Conservation (phyloP, 2,113 vertebrate species). For the Choloepus hoffmanni region DNA sequence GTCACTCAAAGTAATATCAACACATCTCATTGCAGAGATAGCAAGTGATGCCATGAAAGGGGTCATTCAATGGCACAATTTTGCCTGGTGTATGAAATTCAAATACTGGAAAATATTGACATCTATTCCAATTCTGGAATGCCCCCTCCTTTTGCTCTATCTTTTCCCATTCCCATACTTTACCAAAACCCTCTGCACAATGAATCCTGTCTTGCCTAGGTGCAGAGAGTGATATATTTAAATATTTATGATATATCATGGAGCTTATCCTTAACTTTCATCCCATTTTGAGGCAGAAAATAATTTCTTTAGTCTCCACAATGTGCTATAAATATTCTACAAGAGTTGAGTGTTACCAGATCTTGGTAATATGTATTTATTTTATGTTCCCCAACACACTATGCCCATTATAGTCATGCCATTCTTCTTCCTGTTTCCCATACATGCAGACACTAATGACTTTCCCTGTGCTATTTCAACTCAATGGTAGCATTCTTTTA, state of each 20-base stretch:
- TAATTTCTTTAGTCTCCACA: background rate
- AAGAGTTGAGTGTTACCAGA: background rate
- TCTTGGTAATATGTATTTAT: background rate
- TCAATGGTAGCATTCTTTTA: background rate
- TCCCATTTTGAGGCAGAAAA: background rate
- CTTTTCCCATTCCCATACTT: background rate
- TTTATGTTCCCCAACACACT: background rate
- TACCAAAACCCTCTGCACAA: background rate
- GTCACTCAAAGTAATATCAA: background rate
- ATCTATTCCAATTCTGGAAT: too few species aligned
- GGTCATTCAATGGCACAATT: background rate
- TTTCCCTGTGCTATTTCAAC: background rate
- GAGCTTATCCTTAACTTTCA: background rate
- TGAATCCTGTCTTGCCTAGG: background rate
- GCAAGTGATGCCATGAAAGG: background rate
- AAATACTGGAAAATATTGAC: constrained; percentile 12
- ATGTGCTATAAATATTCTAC: background rate
- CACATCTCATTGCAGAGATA: background rate
- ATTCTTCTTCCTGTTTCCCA: background rate
- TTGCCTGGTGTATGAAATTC: background rate
- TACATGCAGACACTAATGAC: background rate
- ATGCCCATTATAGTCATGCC: background rate
- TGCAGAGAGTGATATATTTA: background rate
- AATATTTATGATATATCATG: background rate
- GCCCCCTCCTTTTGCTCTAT: background rate